Evolutionary conservation across 2,797 vertebrate genomes (phyloP), one percentile per base, ranked within the genome.

Genomic region (Anabacerthia variegaticeps): DNA sequence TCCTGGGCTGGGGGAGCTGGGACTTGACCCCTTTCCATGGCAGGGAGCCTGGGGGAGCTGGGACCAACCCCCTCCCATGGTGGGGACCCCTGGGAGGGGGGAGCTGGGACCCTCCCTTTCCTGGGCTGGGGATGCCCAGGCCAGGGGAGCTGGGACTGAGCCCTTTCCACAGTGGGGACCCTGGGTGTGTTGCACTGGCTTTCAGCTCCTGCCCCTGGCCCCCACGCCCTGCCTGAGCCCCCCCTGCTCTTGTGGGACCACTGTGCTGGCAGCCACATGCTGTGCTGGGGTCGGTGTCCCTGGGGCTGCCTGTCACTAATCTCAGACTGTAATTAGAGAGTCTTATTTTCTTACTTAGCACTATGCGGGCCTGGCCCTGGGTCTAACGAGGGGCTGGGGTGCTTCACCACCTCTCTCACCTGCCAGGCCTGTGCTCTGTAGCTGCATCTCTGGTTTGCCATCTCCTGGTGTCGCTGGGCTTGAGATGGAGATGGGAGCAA

Each of bases 271-370:
- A 46, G 5, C 78, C 0, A 5, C 5, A 44, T 27, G 76, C 48
- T 12, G 58, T 17, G 34, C 63, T 0, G 5, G 43, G 55, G 23
- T 37, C 2, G 3, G 11, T 7, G 13, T 24, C 85, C 61, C 69
- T 0, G 2, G 46, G 56, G 12, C 89, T 91, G 84, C 87, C 91
- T 9, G 37, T 92, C 84, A 23, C 83, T 92, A 59, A 95, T 79
- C 94, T 94, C 83, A 73, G 89, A 75, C 91, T 91, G 34, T 89
- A 62, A 85, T 67, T 93, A 94, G 85, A 96, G 92, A 95, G 77
- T 95, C 92, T 97, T 95, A 96, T 94, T 95, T 97, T 95, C 95
- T 94, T 96, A 96, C 71, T 95, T 91, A 78, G 86, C 77, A 49
- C 74, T 55, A 41, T 2, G 7, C n/a, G 65, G 49, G 14, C 71